phyloP scores from a whole-genome alignment of 2,888 invertebrate species.

The Euzophera pinguis region DNA sequence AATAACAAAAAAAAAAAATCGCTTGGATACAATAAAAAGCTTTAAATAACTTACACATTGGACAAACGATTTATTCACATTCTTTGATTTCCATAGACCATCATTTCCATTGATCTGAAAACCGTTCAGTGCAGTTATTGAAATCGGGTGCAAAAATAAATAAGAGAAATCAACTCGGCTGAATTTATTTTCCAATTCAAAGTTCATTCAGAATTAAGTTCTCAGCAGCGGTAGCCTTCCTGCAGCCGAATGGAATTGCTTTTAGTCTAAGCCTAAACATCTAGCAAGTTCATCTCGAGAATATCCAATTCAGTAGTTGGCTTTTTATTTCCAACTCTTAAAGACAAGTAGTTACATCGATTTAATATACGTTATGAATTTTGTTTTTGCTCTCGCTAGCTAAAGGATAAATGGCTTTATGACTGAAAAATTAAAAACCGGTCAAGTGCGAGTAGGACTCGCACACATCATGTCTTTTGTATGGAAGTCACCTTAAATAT shows the following conservation, averaged over 20 bases:
- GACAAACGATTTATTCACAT: not conserved
- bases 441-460: too few relatives aligned
- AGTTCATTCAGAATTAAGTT: slow-evolving; percentile 63
- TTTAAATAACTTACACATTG: too few relatives aligned
- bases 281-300: slow-evolving; percentile 35
- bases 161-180: slow-evolving; percentile 46
- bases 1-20: too few relatives aligned
- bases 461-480: too few relatives aligned
- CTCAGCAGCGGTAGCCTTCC: slow-evolving; percentile 40
- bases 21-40: too few relatives aligned
- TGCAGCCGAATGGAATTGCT: slow-evolving; percentile 60
- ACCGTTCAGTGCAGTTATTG: slow-evolving; percentile 12
- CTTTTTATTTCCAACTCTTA: slow-evolving; percentile 9
- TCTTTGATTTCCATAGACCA: not conserved
- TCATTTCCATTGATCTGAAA: not conserved
- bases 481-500: too few relatives aligned
- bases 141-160: slow-evolving; percentile 36
- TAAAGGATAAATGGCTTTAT: too few relatives aligned
- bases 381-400: too few relatives aligned
- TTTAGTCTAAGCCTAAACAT: slow-evolving; percentile 47
- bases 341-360: not conserved
- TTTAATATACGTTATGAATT: too few relatives aligned
- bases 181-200: slow-evolving; percentile 63
- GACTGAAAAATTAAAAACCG: too few relatives aligned
- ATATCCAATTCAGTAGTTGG: slow-evolving; percentile 32